Conservation (phyloP, 2,113 vertebrate genomes). For the Gallinago jamesoni region DNA sequence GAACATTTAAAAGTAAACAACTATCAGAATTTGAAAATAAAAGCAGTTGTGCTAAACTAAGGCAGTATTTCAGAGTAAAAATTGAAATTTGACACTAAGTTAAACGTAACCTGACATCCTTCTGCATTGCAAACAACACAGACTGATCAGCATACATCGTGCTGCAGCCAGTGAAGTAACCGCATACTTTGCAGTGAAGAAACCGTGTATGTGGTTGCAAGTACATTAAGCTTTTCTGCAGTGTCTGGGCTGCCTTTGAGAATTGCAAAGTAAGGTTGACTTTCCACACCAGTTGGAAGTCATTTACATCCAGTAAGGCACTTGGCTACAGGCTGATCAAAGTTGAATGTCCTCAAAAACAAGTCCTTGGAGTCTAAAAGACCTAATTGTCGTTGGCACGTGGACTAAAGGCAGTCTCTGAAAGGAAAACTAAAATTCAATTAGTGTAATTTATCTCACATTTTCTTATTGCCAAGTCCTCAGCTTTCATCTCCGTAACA, state of each 20-base stretch:
- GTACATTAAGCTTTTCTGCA: background rate
- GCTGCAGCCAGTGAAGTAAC: background rate
- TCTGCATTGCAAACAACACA: background rate
- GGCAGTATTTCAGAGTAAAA: background rate
- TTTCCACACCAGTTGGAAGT: background rate
- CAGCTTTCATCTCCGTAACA: background rate
- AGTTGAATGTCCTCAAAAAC: background rate
- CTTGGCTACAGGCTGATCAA: background rate
- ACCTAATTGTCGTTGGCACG: background rate
- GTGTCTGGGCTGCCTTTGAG: background rate
- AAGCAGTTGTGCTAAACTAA: background rate
- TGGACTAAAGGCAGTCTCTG: background rate
- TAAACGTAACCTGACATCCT: background rate
- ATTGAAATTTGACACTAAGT: background rate
- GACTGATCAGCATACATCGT: no score
- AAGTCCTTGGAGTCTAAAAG: background rate
- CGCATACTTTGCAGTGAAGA: no score
- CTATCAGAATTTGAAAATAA: background rate
- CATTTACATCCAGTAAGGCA: background rate
- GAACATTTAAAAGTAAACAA: background rate
- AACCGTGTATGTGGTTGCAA: background rate
- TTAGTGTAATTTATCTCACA: constrained; percentile 27
- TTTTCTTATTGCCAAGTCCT: constrained; percentile 7
- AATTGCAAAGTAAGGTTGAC: background rate
- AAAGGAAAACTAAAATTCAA: background rate